Evolutionary conservation across 2,888 invertebrate species (phyloP).

Genomic region (Glaucopsyche alexis): DNA sequence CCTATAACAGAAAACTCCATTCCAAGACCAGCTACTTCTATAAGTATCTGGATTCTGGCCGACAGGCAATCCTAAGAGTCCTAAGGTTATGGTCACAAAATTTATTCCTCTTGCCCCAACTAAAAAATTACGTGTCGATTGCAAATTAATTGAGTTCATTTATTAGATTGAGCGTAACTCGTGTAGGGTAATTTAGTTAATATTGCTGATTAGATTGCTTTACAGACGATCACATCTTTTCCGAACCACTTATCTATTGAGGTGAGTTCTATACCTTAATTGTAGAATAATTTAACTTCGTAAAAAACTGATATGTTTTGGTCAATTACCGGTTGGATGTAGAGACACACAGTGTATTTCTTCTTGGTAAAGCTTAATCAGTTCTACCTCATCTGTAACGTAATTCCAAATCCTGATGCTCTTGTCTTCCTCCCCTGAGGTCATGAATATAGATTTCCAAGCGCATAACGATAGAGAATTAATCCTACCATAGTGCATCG

Average conservation of each 20-base stretch:
- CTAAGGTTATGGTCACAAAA: too few species aligned
- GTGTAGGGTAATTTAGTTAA: not conserved
- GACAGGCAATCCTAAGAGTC: too few species aligned
- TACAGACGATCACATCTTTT: not conserved
- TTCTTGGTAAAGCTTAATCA: slow-evolving; percentile 90
- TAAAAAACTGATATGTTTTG: not conserved
- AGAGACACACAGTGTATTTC: slow-evolving; percentile 88
- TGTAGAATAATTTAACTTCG: not conserved
- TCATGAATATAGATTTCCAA: slow-evolving; percentile 95
- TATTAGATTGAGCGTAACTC: not conserved
- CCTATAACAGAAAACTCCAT: slow-evolving; percentile 71
- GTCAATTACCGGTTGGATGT: slow-evolving; percentile 80
- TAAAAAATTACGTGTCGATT: too few species aligned
- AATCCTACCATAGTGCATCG: slow-evolving; percentile 90
- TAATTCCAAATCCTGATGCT: slow-evolving; percentile 96
- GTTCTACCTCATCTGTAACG: slow-evolving; percentile 88
- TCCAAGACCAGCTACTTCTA: too few species aligned
- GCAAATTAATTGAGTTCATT: not conserved
- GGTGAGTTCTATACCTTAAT: too few species aligned
- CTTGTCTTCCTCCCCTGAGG: slow-evolving; percentile 88
- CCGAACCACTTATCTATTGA: not conserved
- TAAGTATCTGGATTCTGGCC: too few species aligned
- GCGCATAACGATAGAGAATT: slow-evolving; percentile 90
- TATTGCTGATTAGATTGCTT: slow-evolving; percentile 3
- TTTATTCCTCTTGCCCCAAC: too few species aligned